phyloP scores from a whole-genome alignment of 2,113 vertebrate species.

The Acinonyx jubatus region DNA sequence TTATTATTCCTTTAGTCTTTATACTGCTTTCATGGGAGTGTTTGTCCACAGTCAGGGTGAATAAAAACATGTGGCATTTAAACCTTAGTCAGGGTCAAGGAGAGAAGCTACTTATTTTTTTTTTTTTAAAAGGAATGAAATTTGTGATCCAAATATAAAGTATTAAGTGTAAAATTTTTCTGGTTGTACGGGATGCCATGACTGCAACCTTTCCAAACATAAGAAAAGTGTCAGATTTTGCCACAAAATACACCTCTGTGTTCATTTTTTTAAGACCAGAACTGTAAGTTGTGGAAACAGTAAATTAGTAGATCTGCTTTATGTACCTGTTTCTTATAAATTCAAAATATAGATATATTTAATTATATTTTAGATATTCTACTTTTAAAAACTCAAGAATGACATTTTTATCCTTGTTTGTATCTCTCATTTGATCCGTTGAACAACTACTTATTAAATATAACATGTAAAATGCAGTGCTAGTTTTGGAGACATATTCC shows the following conservation, averaged over 20 bases:
- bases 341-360: not conserved
- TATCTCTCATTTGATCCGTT: not conserved
- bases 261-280: not conserved
- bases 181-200: not conserved
- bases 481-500: not conserved
- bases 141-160: not conserved
- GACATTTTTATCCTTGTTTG: not conserved
- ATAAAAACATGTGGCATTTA: not conserved
- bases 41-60: not conserved
- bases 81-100: not conserved
- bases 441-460: not conserved
- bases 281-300: not conserved
- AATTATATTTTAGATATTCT: not conserved
- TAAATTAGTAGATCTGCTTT: not conserved
- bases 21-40: not conserved
- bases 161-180: not conserved
- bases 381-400: not conserved
- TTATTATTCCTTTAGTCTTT: not conserved
- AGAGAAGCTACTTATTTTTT: not conserved
- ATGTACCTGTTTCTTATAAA: not conserved
- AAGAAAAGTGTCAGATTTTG: not conserved
- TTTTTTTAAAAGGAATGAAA: not conserved
- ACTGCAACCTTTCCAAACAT: not conserved
- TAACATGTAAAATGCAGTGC: not conserved
- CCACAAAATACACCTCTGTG: not conserved